Evolutionary conservation across 2,797 vertebrate genomes (phyloP).

Genomic region (Sphenodon punctatus): DNA sequence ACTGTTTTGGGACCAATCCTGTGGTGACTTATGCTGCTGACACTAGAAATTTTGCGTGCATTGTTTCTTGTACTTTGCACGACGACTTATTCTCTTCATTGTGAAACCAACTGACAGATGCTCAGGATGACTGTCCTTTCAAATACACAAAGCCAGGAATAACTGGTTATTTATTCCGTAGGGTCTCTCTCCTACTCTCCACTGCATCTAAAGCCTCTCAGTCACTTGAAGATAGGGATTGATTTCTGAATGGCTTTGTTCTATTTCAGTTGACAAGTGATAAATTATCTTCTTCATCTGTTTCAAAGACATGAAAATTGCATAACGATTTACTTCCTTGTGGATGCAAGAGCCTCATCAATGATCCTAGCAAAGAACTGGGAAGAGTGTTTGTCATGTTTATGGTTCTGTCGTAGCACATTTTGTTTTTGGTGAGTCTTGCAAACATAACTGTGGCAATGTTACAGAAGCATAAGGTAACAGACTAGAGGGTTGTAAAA

Average conservation of each 20-base stretch:
- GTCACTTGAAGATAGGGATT: neutral
- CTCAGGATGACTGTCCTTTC: neutral
- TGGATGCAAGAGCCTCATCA: neutral
- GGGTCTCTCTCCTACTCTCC: neutral
- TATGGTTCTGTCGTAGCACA: neutral
- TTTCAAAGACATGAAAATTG: neutral
- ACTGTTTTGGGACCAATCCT: too few species aligned
- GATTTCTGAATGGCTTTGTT: neutral
- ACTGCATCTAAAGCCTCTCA: neutral
- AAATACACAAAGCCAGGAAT: neutral
- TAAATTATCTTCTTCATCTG: fast-evolving
- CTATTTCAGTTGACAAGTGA: neutral
- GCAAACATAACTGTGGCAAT: neutral
- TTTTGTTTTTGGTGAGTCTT: neutral
- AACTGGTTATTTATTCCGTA: neutral
- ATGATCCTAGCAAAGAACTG: neutral
- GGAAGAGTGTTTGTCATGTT: neutral
- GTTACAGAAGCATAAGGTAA: neutral
- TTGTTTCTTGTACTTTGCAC: neutral
- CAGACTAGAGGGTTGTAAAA: neutral
- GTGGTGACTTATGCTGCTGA: too few species aligned
- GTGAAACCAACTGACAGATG: neutral
- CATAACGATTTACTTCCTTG: neutral
- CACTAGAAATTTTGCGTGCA: neutral
- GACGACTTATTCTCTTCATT: neutral